Evolutionary conservation across 2,888 invertebrate genomes (phyloP).

Genomic region (Pristionchus entomophagus): DNA sequence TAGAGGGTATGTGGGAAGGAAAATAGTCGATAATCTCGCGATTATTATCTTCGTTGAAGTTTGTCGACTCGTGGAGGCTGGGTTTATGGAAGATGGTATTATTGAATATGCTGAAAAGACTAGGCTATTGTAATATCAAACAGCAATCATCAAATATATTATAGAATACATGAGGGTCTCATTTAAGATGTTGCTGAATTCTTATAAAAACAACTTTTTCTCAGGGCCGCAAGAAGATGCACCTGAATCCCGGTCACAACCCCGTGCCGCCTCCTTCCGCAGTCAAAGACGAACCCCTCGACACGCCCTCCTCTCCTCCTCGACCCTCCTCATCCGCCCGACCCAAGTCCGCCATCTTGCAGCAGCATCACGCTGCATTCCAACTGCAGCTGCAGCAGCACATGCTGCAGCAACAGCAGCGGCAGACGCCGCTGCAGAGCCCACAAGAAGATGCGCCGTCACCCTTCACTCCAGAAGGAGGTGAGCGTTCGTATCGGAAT

Average conservation of each 20-base stretch:
- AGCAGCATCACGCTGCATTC: background rate
- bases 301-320: background rate
- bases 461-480: too few relatives aligned
- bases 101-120: too few relatives aligned
- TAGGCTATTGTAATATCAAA: too few relatives aligned
- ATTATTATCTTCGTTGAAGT: too few relatives aligned
- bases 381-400: background rate
- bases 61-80: too few relatives aligned
- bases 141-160: too few relatives aligned
- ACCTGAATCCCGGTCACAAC: too few relatives aligned
- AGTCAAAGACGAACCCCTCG: background rate
- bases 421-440: background rate
- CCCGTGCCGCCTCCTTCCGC: too few relatives aligned
- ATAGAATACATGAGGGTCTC: background rate
- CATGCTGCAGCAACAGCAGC: background rate
- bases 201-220: background rate
- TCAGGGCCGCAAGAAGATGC: background rate
- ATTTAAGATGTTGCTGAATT: background rate
- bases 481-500: too few relatives aligned
- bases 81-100: too few relatives aligned
- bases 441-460: background rate
- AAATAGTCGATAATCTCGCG: too few relatives aligned
- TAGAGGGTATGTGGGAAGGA: too few relatives aligned
- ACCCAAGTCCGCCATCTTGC: constrained; percentile 14
- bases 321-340: background rate